Percentiles rank a stretch among this genome's conserved stretches.
Conservation (phyloP, 2,113 vertebrate genomes). For the Centropus unirufus region DNA sequence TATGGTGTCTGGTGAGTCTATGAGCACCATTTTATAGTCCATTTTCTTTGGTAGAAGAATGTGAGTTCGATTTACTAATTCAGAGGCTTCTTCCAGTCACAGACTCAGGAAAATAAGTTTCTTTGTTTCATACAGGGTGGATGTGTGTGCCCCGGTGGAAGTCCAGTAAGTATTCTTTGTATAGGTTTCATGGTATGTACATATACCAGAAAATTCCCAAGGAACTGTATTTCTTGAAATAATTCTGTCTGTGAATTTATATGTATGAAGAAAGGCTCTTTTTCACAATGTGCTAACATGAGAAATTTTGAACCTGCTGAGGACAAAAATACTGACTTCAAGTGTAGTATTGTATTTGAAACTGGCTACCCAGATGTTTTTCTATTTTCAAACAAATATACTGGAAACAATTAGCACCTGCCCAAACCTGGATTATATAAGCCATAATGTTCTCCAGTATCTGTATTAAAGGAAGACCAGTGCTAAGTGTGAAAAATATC, state of each 20-base stretch:
- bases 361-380: background rate
- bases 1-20: background rate
- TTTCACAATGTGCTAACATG: background rate
- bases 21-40: background rate
- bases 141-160: slow-evolving; percentile 61
- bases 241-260: background rate
- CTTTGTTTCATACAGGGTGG: slow-evolving; percentile 59
- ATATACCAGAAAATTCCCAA: background rate
- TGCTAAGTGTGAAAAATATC: background rate
- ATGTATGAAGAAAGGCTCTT: background rate
- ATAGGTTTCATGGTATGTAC: background rate
- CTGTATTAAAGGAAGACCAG: background rate
- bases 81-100: background rate
- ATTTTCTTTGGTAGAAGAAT: background rate
- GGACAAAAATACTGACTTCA: background rate
- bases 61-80: background rate
- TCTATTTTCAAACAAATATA: background rate
- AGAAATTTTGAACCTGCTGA: background rate
- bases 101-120: slow-evolving; percentile 6
- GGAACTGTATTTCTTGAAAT: background rate
- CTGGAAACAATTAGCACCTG: background rate
- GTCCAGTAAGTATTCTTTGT: slow-evolving; percentile 41
- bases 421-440: background rate
- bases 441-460: background rate
- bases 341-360: background rate